Percentiles rank a stretch among this genome's conserved stretches.
Evolutionary conservation across 2,888 invertebrate genomes (phyloP).

Genomic region (Scaptomyza tumidula): DNA sequence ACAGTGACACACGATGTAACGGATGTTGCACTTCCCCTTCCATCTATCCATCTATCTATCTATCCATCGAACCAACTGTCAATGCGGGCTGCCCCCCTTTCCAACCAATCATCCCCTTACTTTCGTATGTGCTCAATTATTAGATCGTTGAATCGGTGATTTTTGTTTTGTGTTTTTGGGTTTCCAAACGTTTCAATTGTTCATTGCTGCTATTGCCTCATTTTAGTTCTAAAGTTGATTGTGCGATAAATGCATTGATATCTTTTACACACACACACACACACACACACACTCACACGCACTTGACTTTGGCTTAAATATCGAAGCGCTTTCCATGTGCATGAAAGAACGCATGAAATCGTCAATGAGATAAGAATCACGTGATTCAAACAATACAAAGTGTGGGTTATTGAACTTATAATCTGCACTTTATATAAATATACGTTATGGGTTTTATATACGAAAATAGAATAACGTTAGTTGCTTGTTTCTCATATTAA

Average conservation of each 20-base stretch:
- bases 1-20: constrained; percentile 42
- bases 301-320: constrained; percentile 18
- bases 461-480: background rate
- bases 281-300: constrained; percentile 17
- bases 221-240: constrained; percentile 42
- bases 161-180: constrained; percentile 32
- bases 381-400: background rate
- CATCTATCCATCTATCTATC: no score
- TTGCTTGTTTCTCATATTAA: no score
- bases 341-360: constrained; percentile 1
- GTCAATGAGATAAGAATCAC: background rate
- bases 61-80: constrained; percentile 4
- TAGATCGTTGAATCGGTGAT: constrained; percentile 48
- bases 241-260: constrained; percentile 55
- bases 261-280: constrained; percentile 13
- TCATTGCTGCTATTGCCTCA: constrained; percentile 20
- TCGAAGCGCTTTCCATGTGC: background rate
- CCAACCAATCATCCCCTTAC: background rate
- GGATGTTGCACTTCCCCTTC: constrained; percentile 37
- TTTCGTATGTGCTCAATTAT: constrained; percentile 45
- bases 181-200: constrained; percentile 48
- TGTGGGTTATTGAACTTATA: background rate
- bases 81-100: constrained; percentile 19
- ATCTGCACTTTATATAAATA: background rate
- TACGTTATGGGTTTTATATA: background rate